Base-by-base conservation (phyloP, 2,797 vertebrate genomes). In the Enteromius fasciolatus region DNA sequence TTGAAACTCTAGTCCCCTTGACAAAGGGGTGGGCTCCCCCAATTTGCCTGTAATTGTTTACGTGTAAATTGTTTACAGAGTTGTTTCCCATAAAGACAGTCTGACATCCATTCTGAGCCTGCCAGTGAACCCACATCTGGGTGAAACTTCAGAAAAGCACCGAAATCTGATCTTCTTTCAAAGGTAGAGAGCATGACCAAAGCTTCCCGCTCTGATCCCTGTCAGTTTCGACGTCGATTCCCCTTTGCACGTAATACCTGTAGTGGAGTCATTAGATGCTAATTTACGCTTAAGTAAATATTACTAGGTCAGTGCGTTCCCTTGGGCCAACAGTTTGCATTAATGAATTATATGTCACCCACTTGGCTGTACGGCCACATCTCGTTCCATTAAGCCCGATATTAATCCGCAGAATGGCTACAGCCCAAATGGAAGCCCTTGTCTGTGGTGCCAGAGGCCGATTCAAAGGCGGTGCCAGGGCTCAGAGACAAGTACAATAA, bases 41-140 rank as follows among this genome's bases (percentile, higher is more conserved):
- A 84, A 76, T 86, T 88, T 83, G 63, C 76, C 74, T 41, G 41
- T 69, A 84, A 85, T 86, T 87, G 86, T 88, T 86, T 85, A 70
- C 59, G 78, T 82, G 83, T 64, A 75, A 70, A 63, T 70, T 84
- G 75, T 86, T 85, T 86, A 80, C 72, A 74, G 81, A 50, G 46
- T 52, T 77, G 41, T 50, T 79, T 79, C 64, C 63, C 39, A 69
- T 57, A 59, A 31, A 41, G 50, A 17, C 54, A 39, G 54, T 11
- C 78, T 83, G 78, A 52, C 44, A 41, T 80, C 61, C 54, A 63
- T 76, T 74, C 50, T 36, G 41, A 61, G n/a, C 44, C 28, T 75
- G 80, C 66, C 39, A 57, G 68, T 67, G 36, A 68, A 77, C 31
- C 48, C 57, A 75, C 64, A 83, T 86, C 75, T 78, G 84, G 75